Conservation (phyloP, 2,888 invertebrate genomes). For the Eudasyphora cyanicolor region DNA sequence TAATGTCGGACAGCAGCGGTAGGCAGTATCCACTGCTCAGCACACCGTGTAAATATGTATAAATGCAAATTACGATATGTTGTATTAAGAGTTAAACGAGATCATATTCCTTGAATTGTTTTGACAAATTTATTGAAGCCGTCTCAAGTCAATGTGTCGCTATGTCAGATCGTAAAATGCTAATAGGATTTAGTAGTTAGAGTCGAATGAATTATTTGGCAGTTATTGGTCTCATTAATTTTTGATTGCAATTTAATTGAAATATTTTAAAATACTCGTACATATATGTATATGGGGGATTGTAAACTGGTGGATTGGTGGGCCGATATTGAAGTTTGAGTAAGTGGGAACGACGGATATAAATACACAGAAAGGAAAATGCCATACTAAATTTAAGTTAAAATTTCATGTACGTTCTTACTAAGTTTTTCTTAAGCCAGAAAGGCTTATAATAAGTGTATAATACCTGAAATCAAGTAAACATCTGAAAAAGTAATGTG, state of each 20-base stretch:
- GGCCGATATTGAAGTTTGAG: too few species aligned
- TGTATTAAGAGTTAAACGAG: too few species aligned
- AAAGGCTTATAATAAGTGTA: too few species aligned
- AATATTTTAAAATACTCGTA: not conserved
- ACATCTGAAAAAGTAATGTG: too few species aligned
- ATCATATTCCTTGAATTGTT: not conserved
- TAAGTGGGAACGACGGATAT: too few species aligned
- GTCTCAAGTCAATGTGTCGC: conserved; percentile 77
- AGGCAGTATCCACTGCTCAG: not conserved
- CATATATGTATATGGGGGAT: too few species aligned
- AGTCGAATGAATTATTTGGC: not conserved
- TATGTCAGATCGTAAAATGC: conserved; percentile 67
- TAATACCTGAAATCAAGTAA: too few species aligned
- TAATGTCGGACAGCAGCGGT: not conserved
- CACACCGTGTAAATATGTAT: not conserved
- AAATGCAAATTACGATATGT: not conserved
- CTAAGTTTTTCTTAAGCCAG: too few species aligned
- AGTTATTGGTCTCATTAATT: conserved; percentile 15
- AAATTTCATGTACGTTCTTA: too few species aligned
- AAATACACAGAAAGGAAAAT: too few species aligned
- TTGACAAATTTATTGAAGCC: not conserved
- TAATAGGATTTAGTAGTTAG: conserved; percentile 83
- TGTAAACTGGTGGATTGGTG: too few species aligned
- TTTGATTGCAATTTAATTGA: conserved; percentile 13
- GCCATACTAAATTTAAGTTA: too few species aligned